Percentiles rank a stretch among this genome's conserved stretches.
Evolutionary conservation across 2,113 vertebrate species (phyloP).

Genomic region (Myrmecophaga tridactyla): DNA sequence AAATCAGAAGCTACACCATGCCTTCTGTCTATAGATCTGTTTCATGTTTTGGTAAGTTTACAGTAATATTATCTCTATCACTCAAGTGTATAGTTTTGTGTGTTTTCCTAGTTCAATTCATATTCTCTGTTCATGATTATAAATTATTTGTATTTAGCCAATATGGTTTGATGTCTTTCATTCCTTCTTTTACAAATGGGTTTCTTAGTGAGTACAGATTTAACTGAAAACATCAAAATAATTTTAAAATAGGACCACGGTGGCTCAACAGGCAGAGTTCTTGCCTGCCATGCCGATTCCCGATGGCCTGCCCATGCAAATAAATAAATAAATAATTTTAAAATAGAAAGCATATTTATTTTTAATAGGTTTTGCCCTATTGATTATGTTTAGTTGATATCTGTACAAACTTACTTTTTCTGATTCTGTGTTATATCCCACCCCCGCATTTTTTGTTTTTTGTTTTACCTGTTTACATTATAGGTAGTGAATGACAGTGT

Average conservation of each 20-base stretch:
- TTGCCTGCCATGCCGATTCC: too few relatives aligned
- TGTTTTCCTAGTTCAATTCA: constrained; percentile 38
- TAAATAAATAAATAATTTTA: constrained; percentile 48
- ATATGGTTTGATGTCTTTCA: constrained; percentile 19
- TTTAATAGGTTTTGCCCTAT: constrained; percentile 18
- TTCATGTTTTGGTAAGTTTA: constrained; percentile 93
- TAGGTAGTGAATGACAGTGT: background rate
- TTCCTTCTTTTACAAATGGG: constrained; percentile 34
- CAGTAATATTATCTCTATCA: background rate
- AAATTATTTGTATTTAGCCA: constrained; percentile 13
- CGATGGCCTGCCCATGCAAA: too few relatives aligned
- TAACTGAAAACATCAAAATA: constrained; percentile 36
- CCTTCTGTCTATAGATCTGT: constrained; percentile 93
- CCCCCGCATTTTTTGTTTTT: background rate
- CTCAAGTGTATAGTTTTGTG: constrained; percentile 10
- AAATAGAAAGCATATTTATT: constrained; percentile 38
- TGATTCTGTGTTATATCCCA: background rate
- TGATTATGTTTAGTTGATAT: constrained; percentile 12
- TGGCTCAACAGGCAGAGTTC: too few relatives aligned
- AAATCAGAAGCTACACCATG: constrained; percentile 90
- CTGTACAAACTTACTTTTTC: background rate
- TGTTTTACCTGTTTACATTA: constrained; percentile 10
- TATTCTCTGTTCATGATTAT: constrained; percentile 28
- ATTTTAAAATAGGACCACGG: constrained; percentile 41
- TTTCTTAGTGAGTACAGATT: background rate